Conservation (phyloP, 2,797 vertebrate species). For the Carapus acus region DNA sequence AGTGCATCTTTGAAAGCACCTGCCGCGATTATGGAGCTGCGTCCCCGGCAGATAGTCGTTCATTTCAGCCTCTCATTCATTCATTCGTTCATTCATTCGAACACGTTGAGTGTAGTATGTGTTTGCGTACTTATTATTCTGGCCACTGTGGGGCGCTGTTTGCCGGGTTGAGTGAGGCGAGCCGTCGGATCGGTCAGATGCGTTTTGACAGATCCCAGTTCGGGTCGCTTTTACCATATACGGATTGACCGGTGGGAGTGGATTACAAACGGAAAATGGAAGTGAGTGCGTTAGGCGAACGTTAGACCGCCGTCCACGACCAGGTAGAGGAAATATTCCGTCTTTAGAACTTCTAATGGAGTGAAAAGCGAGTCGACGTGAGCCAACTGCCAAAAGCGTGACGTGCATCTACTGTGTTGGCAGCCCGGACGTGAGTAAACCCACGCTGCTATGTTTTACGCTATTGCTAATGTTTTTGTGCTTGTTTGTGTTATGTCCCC, state of each 20-base stretch:
- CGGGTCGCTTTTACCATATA: constrained; percentile 48
- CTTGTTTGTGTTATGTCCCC: background rate
- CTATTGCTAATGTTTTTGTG: background rate
- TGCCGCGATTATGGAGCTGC: too few relatives aligned
- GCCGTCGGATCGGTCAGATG: too few relatives aligned
- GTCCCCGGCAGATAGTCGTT: background rate
- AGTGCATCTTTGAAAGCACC: background rate
- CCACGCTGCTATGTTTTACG: too few relatives aligned
- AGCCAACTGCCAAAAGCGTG: too few relatives aligned
- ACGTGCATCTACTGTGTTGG: background rate
- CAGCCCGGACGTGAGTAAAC: background rate
- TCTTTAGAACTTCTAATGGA: background rate
- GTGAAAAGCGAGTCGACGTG: background rate
- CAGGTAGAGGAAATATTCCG: background rate
- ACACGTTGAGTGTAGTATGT: background rate
- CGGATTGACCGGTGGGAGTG: constrained; percentile 34
- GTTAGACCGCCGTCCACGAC: constrained; percentile 33
- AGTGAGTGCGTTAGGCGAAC: constrained; percentile 60
- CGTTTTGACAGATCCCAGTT: constrained; percentile 21
- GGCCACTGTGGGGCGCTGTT: constrained; percentile 34
- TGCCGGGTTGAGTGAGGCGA: background rate
- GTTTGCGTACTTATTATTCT: background rate
- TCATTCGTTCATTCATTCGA: background rate
- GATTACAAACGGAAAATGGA: constrained; percentile 56
- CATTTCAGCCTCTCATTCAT: background rate